Conservation (phyloP, 2,113 vertebrate species). For the Capra hircus region DNA sequence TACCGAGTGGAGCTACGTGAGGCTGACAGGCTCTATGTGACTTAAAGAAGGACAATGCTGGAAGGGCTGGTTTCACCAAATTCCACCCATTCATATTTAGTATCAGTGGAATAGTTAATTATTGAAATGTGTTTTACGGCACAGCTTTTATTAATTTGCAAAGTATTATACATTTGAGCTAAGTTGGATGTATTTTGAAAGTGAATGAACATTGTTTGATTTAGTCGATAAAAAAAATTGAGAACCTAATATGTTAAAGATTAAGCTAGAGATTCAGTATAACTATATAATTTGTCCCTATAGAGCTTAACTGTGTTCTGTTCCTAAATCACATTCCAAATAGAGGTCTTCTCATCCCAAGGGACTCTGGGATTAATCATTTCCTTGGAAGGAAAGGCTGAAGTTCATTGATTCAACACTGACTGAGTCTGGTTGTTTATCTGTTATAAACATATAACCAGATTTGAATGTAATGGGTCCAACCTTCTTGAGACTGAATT, state of each 20-base stretch:
- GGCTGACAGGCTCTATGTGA: not conserved
- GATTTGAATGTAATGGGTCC: not conserved
- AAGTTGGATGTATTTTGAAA: not conserved
- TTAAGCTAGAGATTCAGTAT: not conserved
- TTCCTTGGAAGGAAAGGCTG: not conserved
- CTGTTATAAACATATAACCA: conserved; percentile 13
- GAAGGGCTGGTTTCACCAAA: not conserved
- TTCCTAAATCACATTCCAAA: not conserved
- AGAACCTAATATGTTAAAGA: not conserved
- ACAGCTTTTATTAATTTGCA: not conserved
- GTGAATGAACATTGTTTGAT: not conserved
- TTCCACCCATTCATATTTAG: not conserved
- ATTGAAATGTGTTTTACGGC: not conserved
- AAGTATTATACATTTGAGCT: not conserved
- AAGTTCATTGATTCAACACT: conserved; percentile 7
- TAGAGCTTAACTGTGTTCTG: not conserved
- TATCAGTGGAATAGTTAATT: conserved; percentile 23
- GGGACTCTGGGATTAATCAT: not conserved
- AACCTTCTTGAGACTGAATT: conserved; percentile 41
- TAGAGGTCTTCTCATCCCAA: not conserved
- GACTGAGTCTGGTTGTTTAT: not conserved
- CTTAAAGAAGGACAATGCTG: not conserved
- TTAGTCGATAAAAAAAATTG: not conserved
- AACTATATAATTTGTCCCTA: not conserved
- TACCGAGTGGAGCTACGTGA: not conserved